phyloP scores from a whole-genome alignment of 2,888 invertebrate genomes.

The Psylliodes chrysocephalus region DNA sequence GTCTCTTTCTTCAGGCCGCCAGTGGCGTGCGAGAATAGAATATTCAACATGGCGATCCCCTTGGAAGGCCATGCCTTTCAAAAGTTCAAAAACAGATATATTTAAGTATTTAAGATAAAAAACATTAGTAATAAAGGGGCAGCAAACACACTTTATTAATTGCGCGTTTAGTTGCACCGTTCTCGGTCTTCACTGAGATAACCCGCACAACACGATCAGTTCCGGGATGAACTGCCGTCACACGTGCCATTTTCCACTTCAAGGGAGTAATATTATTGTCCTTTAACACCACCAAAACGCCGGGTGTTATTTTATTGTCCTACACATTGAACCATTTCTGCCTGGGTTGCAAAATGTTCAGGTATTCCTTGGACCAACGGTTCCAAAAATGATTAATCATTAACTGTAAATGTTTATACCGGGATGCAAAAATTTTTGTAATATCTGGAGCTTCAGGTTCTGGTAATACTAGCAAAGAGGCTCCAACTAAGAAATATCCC shows the following conservation, averaged over 20 bases:
- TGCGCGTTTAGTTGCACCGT: slow-evolving; percentile 1
- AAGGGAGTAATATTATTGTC: slow-evolving; percentile 14
- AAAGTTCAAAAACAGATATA: background rate
- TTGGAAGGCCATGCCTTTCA: slow-evolving; percentile 16
- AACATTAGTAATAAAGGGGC: background rate
- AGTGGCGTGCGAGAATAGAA: too few species aligned
- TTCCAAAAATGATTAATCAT: slow-evolving; percentile 30
- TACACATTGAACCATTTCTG: background rate
- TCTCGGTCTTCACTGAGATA: slow-evolving; percentile 19
- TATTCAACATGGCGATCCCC: background rate
- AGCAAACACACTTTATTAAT: background rate
- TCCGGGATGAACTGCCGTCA: slow-evolving; percentile 7
- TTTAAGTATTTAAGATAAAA: background rate
- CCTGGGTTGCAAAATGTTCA: background rate
- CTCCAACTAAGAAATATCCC: background rate
- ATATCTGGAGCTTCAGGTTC: background rate
- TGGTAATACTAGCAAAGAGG: background rate
- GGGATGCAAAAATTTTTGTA: background rate
- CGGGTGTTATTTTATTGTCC: background rate
- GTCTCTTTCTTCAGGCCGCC: too few species aligned
- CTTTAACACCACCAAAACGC: slow-evolving; percentile 14
- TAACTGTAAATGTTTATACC: slow-evolving; percentile 18
- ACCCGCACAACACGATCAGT: slow-evolving; percentile 13
- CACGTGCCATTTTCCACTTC: slow-evolving; percentile 15
- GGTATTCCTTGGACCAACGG: slow-evolving; percentile 19